phyloP scores from a whole-genome alignment of 2,888 invertebrate species.

The Noctua janthina region DNA sequence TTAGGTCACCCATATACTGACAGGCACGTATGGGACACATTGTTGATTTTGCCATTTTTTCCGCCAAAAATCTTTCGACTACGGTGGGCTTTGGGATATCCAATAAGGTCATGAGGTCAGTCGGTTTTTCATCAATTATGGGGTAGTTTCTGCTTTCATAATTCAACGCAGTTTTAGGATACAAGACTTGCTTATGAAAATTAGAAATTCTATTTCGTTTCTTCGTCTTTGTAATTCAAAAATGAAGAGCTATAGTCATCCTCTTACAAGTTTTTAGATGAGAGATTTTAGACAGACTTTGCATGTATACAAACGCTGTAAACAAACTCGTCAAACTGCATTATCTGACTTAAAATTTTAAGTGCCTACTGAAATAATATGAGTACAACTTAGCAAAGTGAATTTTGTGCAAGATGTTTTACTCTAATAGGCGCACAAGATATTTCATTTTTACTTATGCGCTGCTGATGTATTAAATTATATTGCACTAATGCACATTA shows the following conservation, averaged over 20 bases:
- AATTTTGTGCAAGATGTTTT: background rate
- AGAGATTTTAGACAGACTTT: background rate
- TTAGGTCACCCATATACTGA: constrained; percentile 79
- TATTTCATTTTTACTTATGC: background rate
- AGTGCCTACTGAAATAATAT: constrained; percentile 31
- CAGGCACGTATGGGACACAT: constrained; percentile 64
- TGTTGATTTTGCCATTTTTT: constrained; percentile 66
- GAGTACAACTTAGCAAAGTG: background rate
- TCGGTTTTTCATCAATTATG: constrained; percentile 34
- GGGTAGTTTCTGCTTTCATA: background rate
- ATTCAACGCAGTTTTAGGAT: too few species aligned
- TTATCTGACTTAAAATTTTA: background rate
- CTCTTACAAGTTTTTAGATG: background rate
- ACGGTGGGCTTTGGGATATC: constrained; percentile 34
- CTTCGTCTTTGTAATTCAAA: background rate
- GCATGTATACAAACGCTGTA: too few species aligned
- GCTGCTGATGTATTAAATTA: background rate
- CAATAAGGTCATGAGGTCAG: constrained; percentile 50
- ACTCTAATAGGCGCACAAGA: constrained; percentile 1
- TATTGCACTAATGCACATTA: background rate
- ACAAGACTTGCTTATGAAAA: background rate
- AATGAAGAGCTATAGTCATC: background rate
- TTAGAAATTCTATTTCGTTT: background rate
- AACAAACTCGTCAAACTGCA: background rate
- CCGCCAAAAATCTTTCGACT: constrained; percentile 49